Conservation (phyloP, 2,797 vertebrate genomes). For the Orientallactaga sibirica region DNA sequence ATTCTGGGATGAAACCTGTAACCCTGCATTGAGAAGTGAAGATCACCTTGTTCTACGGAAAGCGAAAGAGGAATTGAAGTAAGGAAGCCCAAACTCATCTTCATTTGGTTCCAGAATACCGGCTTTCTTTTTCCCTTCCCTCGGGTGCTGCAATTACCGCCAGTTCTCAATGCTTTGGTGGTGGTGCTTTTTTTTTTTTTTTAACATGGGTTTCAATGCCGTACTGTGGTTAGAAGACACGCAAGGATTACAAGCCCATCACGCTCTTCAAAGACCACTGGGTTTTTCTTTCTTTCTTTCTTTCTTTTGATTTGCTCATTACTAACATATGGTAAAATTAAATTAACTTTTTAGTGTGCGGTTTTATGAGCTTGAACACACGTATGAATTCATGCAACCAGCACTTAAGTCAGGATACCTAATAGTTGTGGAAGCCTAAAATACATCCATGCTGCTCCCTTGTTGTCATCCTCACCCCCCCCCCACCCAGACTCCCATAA, state of each 20-base stretch:
- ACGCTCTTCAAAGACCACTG: slow-evolving; percentile 3
- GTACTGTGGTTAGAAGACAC: slow-evolving; percentile 28
- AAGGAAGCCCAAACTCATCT: slow-evolving; percentile 54
- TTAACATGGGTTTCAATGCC: slow-evolving; percentile 5
- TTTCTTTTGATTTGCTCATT: not conserved
- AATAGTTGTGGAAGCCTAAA: not conserved
- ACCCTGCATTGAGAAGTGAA: slow-evolving; percentile 75
- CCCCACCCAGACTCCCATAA: not conserved
- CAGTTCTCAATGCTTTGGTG: not conserved
- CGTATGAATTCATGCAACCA: not conserved
- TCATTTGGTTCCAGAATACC: not conserved
- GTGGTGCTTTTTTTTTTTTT: not conserved
- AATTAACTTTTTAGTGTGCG: not conserved
- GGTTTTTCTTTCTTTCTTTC: no score
- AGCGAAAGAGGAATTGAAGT: slow-evolving; percentile 79
- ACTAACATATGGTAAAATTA: not conserved
- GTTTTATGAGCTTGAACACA: not conserved
- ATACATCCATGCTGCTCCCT: not conserved
- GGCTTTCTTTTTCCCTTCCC: slow-evolving; percentile 49
- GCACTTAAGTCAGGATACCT: not conserved
- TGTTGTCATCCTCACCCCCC: not conserved
- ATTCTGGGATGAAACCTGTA: slow-evolving; percentile 54
- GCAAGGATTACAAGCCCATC: not conserved
- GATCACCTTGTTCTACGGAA: slow-evolving; percentile 80
- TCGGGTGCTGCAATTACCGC: not conserved